Evolutionary conservation across 2,113 vertebrate species (phyloP).

Genomic region (Microcebus murinus): DNA sequence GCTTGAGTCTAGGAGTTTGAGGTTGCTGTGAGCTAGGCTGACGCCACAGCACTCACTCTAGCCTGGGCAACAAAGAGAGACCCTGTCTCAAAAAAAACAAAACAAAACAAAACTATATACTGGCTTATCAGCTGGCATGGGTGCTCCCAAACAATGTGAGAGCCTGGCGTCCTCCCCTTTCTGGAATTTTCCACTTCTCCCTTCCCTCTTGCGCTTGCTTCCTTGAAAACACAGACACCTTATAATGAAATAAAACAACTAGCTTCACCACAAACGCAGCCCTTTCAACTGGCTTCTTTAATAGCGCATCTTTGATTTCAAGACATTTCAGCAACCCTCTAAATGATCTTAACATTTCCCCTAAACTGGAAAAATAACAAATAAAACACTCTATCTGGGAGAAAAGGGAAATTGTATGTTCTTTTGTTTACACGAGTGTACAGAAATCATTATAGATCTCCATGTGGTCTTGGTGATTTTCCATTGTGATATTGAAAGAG

Average conservation of each 20-base stretch:
- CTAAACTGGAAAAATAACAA: conserved; percentile 57
- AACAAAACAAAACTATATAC: not conserved
- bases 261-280: not conserved
- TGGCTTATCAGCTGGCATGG: not conserved
- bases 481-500: conserved; percentile 71
- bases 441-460: conserved; percentile 48
- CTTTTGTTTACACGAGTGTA: conserved; percentile 60
- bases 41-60: too few species aligned
- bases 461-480: conserved; percentile 71
- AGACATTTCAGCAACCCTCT: conserved; percentile 39
- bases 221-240: not conserved
- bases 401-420: conserved; percentile 68
- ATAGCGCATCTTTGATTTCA: conserved; percentile 46
- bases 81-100: too few species aligned
- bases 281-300: not conserved
- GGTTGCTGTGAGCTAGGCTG: too few species aligned
- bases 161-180: not conserved
- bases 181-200: conserved; percentile 33
- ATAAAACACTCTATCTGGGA: conserved; percentile 43
- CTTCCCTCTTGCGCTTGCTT: not conserved
- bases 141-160: not conserved
- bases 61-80: too few species aligned
- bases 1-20: too few species aligned
- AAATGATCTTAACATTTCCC: conserved; percentile 48
- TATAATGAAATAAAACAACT: not conserved